A percentile compares a stretch with the other conserved stretches of the same genome.
These are phyloP conservation scores for Mastacembelus armatus DNA, from an alignment of 2,797 vertebrate species.

Conservation along the genomic window DNA sequence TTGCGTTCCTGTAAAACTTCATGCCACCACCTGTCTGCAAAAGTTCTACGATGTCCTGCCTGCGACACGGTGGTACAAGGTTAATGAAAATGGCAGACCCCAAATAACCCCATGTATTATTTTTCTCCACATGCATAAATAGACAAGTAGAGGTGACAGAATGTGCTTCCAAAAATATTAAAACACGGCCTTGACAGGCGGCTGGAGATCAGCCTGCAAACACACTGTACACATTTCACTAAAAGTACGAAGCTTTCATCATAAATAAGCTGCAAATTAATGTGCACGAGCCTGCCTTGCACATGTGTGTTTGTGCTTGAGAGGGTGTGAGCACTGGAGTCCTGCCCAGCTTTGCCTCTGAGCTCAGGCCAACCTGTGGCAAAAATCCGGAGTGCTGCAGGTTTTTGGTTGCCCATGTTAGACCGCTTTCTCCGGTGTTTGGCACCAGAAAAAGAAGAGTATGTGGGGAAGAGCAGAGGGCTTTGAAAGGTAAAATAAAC, in stretches of 20 bases:
- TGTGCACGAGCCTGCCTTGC: neutral
- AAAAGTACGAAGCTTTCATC: constrained; percentile 32
- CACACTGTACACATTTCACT: constrained; percentile 12
- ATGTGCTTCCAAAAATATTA: constrained; percentile 62
- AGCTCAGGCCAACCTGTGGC: constrained; percentile 66
- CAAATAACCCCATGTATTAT: constrained; percentile 59
- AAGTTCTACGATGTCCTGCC: neutral
- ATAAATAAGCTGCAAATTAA: constrained; percentile 32
- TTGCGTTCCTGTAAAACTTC: neutral
- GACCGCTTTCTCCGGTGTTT: constrained; percentile 66
- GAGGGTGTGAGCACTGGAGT: constrained; percentile 40
- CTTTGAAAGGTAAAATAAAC: constrained; percentile 74
- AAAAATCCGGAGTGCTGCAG: constrained; percentile 51
- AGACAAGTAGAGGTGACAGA: constrained; percentile 56
- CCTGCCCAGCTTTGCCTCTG: constrained; percentile 48
- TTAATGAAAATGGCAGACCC: constrained; percentile 30
- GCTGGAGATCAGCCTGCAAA: constrained; percentile 39
- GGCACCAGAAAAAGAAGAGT: constrained; percentile 46
- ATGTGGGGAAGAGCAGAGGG: constrained; percentile 56
- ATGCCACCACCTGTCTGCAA: too few species aligned
- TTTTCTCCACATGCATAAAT: constrained; percentile 58
- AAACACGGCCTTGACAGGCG: constrained; percentile 50
- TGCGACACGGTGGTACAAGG: constrained; percentile 18
- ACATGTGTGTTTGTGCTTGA: constrained; percentile 41
- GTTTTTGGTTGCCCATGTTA: constrained; percentile 60